phyloP scores from a whole-genome alignment of 2,113 vertebrate species.

The Pogonocichla stellata region DNA sequence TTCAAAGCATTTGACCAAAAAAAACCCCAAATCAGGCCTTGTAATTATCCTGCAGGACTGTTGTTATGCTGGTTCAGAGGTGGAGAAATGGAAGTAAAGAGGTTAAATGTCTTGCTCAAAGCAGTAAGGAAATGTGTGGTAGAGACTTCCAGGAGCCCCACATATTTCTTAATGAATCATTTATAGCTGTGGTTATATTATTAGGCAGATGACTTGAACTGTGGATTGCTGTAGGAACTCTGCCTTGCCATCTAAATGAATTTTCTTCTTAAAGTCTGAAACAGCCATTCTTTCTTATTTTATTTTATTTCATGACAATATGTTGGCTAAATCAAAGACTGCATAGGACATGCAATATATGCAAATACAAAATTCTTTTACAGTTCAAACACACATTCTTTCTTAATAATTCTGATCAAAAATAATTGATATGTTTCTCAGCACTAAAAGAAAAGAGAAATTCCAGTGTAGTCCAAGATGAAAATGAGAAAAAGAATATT shows the following conservation, averaged over 20 bases:
- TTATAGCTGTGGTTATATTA: conserved; percentile 26
- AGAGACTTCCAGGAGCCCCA: conserved; percentile 52
- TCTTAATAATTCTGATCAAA: background rate
- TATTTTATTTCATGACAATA: background rate
- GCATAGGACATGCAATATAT: background rate
- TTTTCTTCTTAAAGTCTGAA: conserved; percentile 1
- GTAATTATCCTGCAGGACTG: background rate
- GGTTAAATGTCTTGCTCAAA: conserved; percentile 21
- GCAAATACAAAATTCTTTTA: background rate
- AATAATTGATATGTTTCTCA: background rate
- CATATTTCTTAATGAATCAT: conserved; percentile 43
- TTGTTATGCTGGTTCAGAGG: conserved; percentile 2
- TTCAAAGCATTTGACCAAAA: conserved; percentile 1
- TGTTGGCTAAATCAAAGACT: background rate
- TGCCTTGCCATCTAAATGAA: background rate
- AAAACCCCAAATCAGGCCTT: background rate
- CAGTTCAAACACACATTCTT: background rate
- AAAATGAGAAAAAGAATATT: background rate
- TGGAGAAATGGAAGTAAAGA: conserved; percentile 24
- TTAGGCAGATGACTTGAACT: conserved; percentile 28
- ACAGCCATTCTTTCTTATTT: background rate
- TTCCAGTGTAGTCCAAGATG: background rate
- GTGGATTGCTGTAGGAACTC: conserved; percentile 1
- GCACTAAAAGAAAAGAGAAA: background rate
- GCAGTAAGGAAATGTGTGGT: conserved; percentile 41